Evolutionary conservation across 2,888 invertebrate species (phyloP).

Genomic region (Eristalinus sepulchralis): DNA sequence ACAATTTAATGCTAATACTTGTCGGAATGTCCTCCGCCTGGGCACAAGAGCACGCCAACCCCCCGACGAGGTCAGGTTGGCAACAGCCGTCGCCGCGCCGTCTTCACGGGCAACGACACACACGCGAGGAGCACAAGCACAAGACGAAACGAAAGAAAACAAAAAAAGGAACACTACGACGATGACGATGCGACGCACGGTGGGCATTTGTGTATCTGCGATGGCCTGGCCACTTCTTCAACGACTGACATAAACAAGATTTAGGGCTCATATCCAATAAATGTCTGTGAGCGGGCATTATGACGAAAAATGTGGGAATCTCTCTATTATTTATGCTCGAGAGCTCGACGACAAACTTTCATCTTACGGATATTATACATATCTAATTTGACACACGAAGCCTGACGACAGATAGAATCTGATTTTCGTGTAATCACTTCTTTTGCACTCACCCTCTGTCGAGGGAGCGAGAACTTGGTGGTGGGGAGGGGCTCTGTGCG

Average conservation of each 20-base stretch:
- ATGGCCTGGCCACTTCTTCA: neutral
- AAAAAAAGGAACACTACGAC: no score
- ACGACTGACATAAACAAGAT: conserved; percentile 43
- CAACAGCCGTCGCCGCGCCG: neutral
- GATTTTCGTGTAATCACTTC: conserved; percentile 21
- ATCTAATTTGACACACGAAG: conserved; percentile 29
- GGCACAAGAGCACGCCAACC: neutral
- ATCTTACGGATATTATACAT: conserved; percentile 9
- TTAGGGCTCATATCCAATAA: conserved; percentile 22
- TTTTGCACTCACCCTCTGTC: neutral
- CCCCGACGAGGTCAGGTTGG: neutral
- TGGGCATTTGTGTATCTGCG: neutral
- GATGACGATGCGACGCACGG: no score
- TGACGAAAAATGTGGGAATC: neutral
- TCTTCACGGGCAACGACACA: neutral
- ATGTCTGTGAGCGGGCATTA: conserved; percentile 11
- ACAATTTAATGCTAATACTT: conserved; percentile 25
- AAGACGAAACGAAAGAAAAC: neutral
- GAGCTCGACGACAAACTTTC: neutral
- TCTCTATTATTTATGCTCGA: neutral
- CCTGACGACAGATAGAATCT: conserved; percentile 30
- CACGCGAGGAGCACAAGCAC: neutral
- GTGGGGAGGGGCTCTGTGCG: neutral
- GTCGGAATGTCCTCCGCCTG: neutral
- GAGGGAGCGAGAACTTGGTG: neutral